phyloP scores from a whole-genome alignment of 2,888 invertebrate species.

The Seira musarum region DNA sequence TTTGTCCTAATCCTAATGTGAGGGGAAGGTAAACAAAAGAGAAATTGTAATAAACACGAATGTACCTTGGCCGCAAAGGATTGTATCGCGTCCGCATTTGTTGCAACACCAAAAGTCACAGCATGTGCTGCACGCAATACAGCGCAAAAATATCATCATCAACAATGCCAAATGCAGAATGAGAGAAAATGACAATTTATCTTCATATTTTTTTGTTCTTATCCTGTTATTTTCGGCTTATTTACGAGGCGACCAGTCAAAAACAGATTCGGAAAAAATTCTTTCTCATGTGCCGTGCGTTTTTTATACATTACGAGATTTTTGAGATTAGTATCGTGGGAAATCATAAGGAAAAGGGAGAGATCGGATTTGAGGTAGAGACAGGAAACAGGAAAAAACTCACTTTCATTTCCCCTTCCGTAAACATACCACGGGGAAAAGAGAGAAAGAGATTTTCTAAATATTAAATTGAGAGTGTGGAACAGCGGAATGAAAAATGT shows the following conservation, averaged over 20 bases:
- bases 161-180: not conserved
- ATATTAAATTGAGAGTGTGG: not conserved
- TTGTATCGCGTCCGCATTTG: too few relatives aligned
- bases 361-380: too few relatives aligned
- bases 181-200: not conserved
- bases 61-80: too few relatives aligned
- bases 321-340: conserved; percentile 39
- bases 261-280: too few relatives aligned
- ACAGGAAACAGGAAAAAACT: too few relatives aligned
- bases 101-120: too few relatives aligned
- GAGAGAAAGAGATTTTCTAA: not conserved
- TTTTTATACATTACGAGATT: not conserved
- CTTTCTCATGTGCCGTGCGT: not conserved
- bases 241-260: too few relatives aligned
- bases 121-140: too few relatives aligned
- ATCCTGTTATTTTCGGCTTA: too few relatives aligned
- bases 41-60: too few relatives aligned
- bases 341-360: conserved; percentile 23
- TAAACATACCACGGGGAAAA: not conserved
- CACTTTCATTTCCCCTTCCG: not conserved
- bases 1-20: too few relatives aligned
- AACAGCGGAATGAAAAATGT: not conserved
- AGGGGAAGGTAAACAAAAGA: too few relatives aligned
- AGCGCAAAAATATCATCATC: conserved; percentile 14
- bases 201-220: not conserved